phyloP scores from a whole-genome alignment of 2,797 vertebrate species.

The Anguilla megastoma region DNA sequence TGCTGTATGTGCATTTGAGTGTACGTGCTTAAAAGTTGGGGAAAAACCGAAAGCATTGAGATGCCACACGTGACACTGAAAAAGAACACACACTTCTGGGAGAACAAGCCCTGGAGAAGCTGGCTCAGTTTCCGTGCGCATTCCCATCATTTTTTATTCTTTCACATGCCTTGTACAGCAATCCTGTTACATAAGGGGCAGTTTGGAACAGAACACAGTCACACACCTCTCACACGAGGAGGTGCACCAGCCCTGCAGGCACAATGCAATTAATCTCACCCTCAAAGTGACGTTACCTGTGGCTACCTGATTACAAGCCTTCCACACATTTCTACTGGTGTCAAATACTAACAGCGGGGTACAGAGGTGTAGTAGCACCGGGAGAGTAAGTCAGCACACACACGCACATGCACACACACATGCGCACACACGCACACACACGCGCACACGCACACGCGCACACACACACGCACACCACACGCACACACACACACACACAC shows the following conservation, averaged over 20 bases:
- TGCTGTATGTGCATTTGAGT: not conserved
- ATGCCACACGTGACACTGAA: not conserved
- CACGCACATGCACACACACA: no score
- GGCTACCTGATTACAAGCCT: not conserved
- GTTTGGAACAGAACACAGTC: constrained; percentile 36
- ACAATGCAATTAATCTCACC: constrained; percentile 36
- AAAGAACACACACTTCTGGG: not conserved
- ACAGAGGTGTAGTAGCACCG: not conserved
- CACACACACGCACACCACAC: no score
- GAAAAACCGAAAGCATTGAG: not conserved
- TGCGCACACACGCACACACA: not conserved
- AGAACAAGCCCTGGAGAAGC: not conserved
- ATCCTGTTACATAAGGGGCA: constrained; percentile 29
- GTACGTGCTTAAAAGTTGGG: not conserved
- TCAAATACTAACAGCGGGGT: not conserved
- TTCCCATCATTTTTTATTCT: not conserved
- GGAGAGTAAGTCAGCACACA: no score
- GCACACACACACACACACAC: not conserved
- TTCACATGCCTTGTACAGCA: not conserved
- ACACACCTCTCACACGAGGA: constrained; percentile 41
- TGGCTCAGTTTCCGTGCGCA: not conserved
- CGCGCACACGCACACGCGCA: no score
- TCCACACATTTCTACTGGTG: not conserved
- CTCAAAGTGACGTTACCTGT: constrained; percentile 3
- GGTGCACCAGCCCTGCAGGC: constrained; percentile 37